These are phyloP conservation scores for Chelonia mydas DNA, from an alignment of 2,797 vertebrate genomes.

Conservation along the genomic window DNA sequence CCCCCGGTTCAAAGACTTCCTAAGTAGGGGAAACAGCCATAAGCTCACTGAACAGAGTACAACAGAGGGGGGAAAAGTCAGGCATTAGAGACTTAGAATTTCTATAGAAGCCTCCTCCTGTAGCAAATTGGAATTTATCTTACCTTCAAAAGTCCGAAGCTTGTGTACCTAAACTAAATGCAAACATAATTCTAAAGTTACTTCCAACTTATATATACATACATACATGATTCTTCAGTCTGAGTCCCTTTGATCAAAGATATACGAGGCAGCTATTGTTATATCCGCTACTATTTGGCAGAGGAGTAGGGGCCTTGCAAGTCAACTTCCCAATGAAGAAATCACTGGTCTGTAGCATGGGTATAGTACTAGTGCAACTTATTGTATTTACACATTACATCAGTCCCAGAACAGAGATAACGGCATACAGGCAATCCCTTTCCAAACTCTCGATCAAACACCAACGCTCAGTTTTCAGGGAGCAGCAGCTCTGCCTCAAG, in stretches of 20 bases:
- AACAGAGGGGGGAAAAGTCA: background rate
- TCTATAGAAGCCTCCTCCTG: background rate
- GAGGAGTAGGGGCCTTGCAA: background rate
- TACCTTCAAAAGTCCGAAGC: background rate
- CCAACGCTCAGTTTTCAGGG: background rate
- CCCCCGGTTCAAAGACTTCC: background rate
- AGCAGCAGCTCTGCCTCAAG: background rate
- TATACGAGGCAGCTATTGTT: background rate
- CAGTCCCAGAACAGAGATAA: background rate
- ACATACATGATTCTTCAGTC: background rate
- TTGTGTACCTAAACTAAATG: background rate
- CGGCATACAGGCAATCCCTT: accelerated
- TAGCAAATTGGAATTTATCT: background rate
- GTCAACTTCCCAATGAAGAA: background rate
- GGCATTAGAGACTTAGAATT: background rate
- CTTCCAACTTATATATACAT: background rate
- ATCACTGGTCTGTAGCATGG: background rate
- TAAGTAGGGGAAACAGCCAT: background rate
- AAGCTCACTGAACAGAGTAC: background rate
- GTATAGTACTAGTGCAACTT: background rate
- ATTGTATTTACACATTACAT: background rate
- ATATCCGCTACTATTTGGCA: background rate
- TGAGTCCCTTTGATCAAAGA: background rate
- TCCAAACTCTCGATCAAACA: background rate
- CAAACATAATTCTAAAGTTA: background rate